These are phyloP conservation scores for Emydura subglobosa DNA, from an alignment of 2,113 vertebrate genomes.

Conservation along the genomic window DNA sequence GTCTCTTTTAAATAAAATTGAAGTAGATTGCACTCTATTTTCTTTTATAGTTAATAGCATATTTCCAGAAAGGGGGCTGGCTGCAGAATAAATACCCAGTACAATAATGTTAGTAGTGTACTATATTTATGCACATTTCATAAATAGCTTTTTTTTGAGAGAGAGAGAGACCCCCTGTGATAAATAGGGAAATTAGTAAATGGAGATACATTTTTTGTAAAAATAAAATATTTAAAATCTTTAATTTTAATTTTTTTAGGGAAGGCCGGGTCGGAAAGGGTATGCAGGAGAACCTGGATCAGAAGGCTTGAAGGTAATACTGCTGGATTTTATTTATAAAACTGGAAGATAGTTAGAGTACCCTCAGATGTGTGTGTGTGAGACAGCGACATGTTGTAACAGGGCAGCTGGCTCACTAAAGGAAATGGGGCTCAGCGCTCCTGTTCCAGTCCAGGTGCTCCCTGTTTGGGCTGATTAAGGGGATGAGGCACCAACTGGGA, in stretches of 20 bases:
- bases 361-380: not conserved
- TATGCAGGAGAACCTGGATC: slow-evolving; percentile 87
- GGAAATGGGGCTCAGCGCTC: not conserved
- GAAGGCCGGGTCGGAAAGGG: slow-evolving; percentile 91
- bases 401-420: not conserved
- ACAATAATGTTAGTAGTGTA: not conserved
- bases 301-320: slow-evolving; percentile 88
- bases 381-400: not conserved
- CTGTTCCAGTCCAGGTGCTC: not conserved
- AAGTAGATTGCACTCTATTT: not conserved
- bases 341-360: not conserved
- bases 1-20: not conserved
- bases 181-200: not conserved
- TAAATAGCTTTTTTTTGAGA: not conserved
- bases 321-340: not conserved
- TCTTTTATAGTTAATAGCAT: not conserved
- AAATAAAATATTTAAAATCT: not conserved
- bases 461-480: not conserved
- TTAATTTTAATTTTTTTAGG: slow-evolving; percentile 78
- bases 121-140: not conserved
- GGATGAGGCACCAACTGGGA: not conserved
- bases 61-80: not conserved
- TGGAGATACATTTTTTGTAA: not conserved
- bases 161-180: not conserved
- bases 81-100: not conserved